Evolutionary conservation across 1,140 invertebrate genomes (phyloP).

Genomic region (Camponotus vicinus): DNA sequence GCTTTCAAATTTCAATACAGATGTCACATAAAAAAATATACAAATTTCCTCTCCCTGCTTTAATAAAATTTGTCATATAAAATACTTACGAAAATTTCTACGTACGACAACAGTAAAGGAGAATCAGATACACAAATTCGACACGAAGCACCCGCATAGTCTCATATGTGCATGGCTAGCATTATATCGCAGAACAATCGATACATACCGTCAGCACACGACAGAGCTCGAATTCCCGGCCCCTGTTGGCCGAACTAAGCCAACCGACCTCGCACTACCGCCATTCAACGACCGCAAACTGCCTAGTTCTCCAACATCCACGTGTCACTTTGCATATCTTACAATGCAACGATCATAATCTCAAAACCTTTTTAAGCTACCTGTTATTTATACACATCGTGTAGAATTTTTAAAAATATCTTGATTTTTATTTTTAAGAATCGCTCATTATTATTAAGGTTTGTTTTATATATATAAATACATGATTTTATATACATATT

Average conservation of each 20-base stretch:
- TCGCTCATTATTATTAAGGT: neutral
- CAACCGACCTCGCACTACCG: constrained; percentile 65
- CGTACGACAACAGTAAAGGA: constrained; percentile 8
- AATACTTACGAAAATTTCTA: constrained; percentile 54
- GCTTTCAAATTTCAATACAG: neutral
- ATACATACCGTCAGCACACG: constrained; percentile 79
- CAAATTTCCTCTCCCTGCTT: neutral
- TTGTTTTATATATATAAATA: neutral
- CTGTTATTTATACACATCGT: neutral
- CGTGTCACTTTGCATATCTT: constrained; percentile 78
- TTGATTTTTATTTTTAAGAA: neutral
- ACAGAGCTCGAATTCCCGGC: constrained; percentile 78
- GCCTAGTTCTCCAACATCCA: constrained; percentile 74
- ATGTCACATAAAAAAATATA: too few relatives aligned
- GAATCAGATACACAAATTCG: constrained; percentile 69
- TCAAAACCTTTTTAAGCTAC: constrained; percentile 73
- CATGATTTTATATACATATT: neutral
- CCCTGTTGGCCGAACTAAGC: constrained; percentile 77
- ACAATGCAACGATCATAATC: constrained; percentile 69
- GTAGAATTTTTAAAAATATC: neutral
- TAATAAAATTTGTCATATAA: constrained; percentile 30
- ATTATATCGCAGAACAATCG: constrained; percentile 84
- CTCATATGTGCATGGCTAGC: constrained; percentile 78
- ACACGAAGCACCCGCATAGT: constrained; percentile 70
- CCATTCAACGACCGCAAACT: constrained; percentile 78